These are phyloP conservation scores for Semaprochilodus insignis DNA, from an alignment of 2,797 vertebrate species.

Conservation along the genomic window DNA sequence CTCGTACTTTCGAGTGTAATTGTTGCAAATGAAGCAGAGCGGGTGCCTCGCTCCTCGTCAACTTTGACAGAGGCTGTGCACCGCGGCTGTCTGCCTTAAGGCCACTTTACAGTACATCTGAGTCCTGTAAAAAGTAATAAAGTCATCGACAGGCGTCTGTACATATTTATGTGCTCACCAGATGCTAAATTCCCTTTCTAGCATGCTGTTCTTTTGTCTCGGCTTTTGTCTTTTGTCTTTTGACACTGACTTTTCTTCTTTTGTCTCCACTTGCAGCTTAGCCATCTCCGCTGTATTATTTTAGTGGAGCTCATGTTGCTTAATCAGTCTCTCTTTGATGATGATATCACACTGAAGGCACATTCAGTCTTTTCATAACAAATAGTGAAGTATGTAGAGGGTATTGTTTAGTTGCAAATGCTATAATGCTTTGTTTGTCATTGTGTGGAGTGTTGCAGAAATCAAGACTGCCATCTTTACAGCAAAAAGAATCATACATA, in stretches of 20 bases:
- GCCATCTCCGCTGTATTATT: neutral
- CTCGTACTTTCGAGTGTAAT: constrained; percentile 51
- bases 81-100: constrained; percentile 11
- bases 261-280: constrained; percentile 6
- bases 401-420: neutral
- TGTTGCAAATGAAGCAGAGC: constrained; percentile 55
- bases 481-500: neutral
- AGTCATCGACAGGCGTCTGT: constrained; percentile 29
- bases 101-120: constrained; percentile 29
- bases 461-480: neutral
- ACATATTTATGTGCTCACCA: constrained; percentile 22
- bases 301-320: neutral
- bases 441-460: neutral
- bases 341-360: neutral
- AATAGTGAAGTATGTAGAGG: neutral
- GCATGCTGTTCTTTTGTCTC: constrained; percentile 21
- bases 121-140: constrained; percentile 18
- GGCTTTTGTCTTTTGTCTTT: neutral
- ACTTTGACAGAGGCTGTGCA: constrained; percentile 33
- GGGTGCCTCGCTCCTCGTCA: constrained; percentile 13
- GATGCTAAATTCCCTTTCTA: neutral
- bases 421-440: neutral
- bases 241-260: constrained; percentile 21
- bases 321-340: neutral
- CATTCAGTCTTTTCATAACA: constrained; percentile 1